Percentiles rank a stretch among this genome's conserved stretches.
Evolutionary conservation across 92 coral and sea anemone species (phyloP).

Genomic region (Isaurus tuberculatus): DNA sequence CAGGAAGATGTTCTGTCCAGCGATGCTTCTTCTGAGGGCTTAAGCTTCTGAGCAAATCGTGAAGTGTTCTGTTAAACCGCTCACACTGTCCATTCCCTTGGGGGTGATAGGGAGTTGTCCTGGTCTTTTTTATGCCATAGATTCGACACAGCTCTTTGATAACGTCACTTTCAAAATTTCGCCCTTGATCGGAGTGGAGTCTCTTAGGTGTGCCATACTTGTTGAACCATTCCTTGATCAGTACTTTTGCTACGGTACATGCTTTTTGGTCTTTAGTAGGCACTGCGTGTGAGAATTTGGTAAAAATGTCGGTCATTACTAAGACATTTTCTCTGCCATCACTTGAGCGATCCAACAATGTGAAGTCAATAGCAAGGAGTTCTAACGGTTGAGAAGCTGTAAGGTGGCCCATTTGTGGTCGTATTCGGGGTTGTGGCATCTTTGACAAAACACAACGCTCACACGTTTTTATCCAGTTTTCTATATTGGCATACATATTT

Average conservation of each 20-base stretch:
- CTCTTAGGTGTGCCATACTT: constrained; percentile 56
- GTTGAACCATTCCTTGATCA: constrained; percentile 71
- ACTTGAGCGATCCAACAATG: constrained; percentile 53
- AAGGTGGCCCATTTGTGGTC: constrained; percentile 59
- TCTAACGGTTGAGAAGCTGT: constrained; percentile 63
- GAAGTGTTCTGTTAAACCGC: constrained; percentile 63
- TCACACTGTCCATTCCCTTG: constrained; percentile 69
- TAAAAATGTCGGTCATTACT: constrained; percentile 67
- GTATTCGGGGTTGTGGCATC: constrained; percentile 60
- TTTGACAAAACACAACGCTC: constrained; percentile 60
- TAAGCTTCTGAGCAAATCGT: constrained; percentile 63
- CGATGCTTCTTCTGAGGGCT: constrained; percentile 57
- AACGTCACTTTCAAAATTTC: constrained; percentile 66
- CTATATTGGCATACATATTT: constrained; percentile 54
- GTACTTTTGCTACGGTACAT: constrained; percentile 58
- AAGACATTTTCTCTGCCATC: constrained; percentile 67
- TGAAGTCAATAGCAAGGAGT: constrained; percentile 63
- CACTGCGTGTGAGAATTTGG: constrained; percentile 69
- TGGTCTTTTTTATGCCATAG: constrained; percentile 66
- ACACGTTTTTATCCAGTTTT: constrained; percentile 58
- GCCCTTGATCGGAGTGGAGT: constrained; percentile 72
- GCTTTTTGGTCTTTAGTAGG: constrained; percentile 68
- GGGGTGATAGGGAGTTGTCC: constrained; percentile 77
- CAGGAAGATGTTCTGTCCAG: constrained; percentile 73
- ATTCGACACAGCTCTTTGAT: constrained; percentile 61